Evolutionary conservation across 23 tunicate genomes (phyloP), one percentile per base, ranked within the genome.

Genomic region (Phallusia fumigata): DNA sequence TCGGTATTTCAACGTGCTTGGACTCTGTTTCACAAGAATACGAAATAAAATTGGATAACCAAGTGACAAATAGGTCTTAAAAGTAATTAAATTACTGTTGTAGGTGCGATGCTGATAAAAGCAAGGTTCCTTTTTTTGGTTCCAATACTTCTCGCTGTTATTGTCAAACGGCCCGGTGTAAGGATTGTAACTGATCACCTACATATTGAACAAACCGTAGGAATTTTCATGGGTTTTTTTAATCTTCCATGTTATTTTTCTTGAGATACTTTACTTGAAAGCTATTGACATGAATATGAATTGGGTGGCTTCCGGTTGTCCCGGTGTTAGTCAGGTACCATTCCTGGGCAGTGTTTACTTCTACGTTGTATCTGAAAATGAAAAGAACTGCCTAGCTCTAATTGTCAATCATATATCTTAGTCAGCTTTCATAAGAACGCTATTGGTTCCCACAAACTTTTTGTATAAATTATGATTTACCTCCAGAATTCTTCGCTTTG

Each of bases 131-230:
- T 75, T 85, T 0, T 32, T 32, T 35, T 80, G 84, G 31, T 31
- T 35, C 31, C 65, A 86, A 50, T 81, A 50, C 30, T 40, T 72
- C 84, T 76, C 44, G 19, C 80, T 73, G 69, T 74, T 78, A 24
- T 40, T 65, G 18, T 79, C 87, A 28, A 44, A 73, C 19, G 93
- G 93, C 12, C 93, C 93, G 33, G 81, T 84, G 36, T 84, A 89
- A 15, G 88, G 76, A n/a, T 89, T 80, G 81, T 84, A 89, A 50
- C 93, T 84, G 24, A 89, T 84, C 0, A 89, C 89, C 92, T 88
- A 47, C 3, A 18, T 10, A 79, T 58, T 21, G 16, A 58, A n/a
- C n/a, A n/a, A n/a, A n/a, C n/a, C n/a, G n/a, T n/a, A n/a, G n/a
- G n/a, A n/a, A n/a, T n/a, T n/a, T n/a, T n/a, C n/a, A n/a, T n/a